Base-by-base conservation (phyloP, 2,113 vertebrate species). In the Scalopus aquaticus region DNA sequence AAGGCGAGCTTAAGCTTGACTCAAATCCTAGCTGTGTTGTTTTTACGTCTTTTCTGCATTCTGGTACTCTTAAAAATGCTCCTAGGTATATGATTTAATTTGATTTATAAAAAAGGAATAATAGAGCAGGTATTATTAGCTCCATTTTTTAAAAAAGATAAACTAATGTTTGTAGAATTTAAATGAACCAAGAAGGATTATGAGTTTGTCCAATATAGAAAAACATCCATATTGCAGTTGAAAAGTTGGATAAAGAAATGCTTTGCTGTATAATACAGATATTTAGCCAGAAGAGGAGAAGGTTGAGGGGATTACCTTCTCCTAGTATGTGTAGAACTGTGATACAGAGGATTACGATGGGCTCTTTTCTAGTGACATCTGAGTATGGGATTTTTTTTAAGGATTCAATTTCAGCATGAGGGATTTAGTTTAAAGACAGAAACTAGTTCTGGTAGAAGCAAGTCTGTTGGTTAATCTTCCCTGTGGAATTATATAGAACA, bases 321-420 rank as follows among this genome's bases (percentile, higher is more conserved):
- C 2, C 62, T 44, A 49, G 26, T 39, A 51, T 86, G 44, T 82
- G 85, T 67, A 35, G 20, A 79, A 42, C 37, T 46, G 20, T 65
- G 49, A 74, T 85, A 35, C 5, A 64, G 81, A 85, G 74, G 69
- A 74, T 97, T 95, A 86, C 0, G 0, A 49, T 22, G 8, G 65
- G 8, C 35, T 56, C 56, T 82, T 86, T 90, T 91, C 73, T 92
- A 70, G 74, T 73, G 78, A 81, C 26, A 42, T 90, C n/a, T 80
- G 60, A 88, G 85, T 58, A 56, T 90, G 35, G 56, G 91, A 74
- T 96, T 28, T 77, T 69, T 77, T 92, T 92, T n/a, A 86, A 95
- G 64, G 35, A 65, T 96, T 96, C 88, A 88, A n/a, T 97, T 96
- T 96, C 64, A 95, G 74, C 79, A 91, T 51, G 51, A 85, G 35